These are phyloP conservation scores for Clarias platycephalus DNA, from an alignment of 2,797 vertebrate genomes.

Conservation along the genomic window DNA sequence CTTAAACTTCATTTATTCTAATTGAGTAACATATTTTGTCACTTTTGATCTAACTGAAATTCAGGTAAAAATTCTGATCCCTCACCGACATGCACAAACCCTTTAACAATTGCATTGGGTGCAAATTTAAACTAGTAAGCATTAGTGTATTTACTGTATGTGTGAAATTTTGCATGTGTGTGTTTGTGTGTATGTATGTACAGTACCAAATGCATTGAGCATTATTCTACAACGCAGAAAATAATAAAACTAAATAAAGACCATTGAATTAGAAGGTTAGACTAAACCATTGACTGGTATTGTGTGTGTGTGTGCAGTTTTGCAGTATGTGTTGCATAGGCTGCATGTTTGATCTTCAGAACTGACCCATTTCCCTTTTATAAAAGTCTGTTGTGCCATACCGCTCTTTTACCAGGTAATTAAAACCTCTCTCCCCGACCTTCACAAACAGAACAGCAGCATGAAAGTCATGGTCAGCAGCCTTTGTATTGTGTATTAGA, in stretches of 20 bases:
- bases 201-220: too few species aligned
- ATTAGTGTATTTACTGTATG: neutral
- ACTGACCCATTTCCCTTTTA: slow-evolving; percentile 68
- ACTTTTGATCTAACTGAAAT: neutral
- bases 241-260: too few species aligned
- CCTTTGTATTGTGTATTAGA: slow-evolving; percentile 76
- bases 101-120: neutral
- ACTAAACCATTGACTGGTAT: too few species aligned
- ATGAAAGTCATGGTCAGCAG: slow-evolving; percentile 83
- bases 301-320: slow-evolving; percentile 13
- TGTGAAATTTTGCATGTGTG: neutral
- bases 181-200: neutral
- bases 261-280: too few species aligned
- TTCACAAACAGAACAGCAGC: slow-evolving; percentile 61
- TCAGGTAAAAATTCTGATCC: slow-evolving; percentile 1
- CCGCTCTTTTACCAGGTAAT: slow-evolving; percentile 57
- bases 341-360: slow-evolving; percentile 74
- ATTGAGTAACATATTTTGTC: neutral
- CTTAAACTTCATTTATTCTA: neutral
- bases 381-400: slow-evolving; percentile 53
- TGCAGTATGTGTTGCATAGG: slow-evolving; percentile 47
- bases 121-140: neutral
- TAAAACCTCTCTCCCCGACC: slow-evolving; percentile 58
- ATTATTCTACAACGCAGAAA: too few species aligned
- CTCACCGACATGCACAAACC: slow-evolving; percentile 1